Base-by-base conservation (phyloP, 2,888 invertebrate genomes). In the Plusia festucae region DNA sequence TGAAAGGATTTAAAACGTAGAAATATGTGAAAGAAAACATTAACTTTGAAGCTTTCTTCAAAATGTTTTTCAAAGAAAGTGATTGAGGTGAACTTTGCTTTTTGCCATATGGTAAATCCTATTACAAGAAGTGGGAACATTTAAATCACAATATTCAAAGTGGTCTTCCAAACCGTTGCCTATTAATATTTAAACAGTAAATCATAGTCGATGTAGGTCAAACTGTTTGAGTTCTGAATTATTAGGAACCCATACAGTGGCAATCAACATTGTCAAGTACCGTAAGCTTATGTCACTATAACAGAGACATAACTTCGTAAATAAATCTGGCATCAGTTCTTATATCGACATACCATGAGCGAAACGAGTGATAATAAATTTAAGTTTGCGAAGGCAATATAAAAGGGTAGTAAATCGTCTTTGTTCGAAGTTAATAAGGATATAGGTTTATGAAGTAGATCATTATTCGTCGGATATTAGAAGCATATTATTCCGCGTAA, bases 111-210 rank as follows among this genome's bases (percentile, higher is more conserved):
- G 63, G 69, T 81, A 81, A 78, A 64, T n/a, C 64, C 67, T 71
- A 69, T 76, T 73, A 61, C 72, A 24, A 68, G 76, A 80, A 83
- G 80, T 82, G 69, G 30, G 61, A 81, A 80, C 73, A 79, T 83
- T 83, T 80, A 69, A 57, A 79, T 70, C 80, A 46, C n/a, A 46
- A 49, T 49, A 4, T 49, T 49, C 20, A 18, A 18, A 20, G 11
- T 18, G 20, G 18, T 49, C 8, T 18, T 1, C 18, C 46, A 13
- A 49, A 18, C 46, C 9, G 11, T 20, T 8, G 18, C 18, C 46
- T 20, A 49, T 49, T 20, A 20, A 49, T 20, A 20, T 4, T 20
- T 7, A 49, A 49, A 20, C 40, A 40, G 34, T 34, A 34, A 0
- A 34, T 46, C 46, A 16, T 11, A 46, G 46, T n/a, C 4, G 4